Conservation (phyloP, 2,113 vertebrate species). For the Otocyon megalotis region DNA sequence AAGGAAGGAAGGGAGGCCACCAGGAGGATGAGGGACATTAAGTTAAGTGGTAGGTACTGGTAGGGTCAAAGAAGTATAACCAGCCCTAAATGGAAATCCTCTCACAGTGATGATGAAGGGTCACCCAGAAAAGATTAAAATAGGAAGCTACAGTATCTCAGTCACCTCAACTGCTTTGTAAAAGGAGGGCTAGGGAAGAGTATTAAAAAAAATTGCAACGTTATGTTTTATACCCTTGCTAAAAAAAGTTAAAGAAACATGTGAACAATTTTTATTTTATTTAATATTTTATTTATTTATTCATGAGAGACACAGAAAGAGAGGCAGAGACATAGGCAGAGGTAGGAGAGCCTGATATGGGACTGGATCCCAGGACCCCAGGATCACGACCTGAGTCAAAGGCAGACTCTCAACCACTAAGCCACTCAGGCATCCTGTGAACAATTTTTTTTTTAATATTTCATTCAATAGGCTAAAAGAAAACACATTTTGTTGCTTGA, state of each 20-base stretch:
- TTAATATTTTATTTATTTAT: too few relatives aligned
- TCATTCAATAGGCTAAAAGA: not conserved
- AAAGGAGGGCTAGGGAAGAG: not conserved
- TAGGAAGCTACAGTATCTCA: not conserved
- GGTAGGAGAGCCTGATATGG: too few relatives aligned
- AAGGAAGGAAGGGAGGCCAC: not conserved
- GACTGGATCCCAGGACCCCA: too few relatives aligned
- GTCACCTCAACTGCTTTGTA: not conserved
- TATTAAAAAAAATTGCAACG: not conserved
- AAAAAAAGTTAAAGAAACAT: not conserved
- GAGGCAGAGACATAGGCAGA: too few relatives aligned
- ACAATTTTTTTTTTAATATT: not conserved
- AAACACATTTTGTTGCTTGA: not conserved
- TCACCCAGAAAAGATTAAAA: not conserved
- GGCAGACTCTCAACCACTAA: too few relatives aligned
- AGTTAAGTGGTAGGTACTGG: not conserved
- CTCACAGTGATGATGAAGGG: not conserved
- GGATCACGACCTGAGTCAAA: too few relatives aligned
- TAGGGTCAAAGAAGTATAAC: not conserved
- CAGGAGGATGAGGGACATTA: not conserved
- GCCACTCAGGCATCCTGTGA: too few relatives aligned
- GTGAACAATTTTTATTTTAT: not conserved
- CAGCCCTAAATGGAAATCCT: not conserved
- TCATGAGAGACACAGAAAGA: too few relatives aligned
- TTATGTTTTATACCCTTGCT: not conserved